Conservation (phyloP, 2,888 invertebrate species). For the Cheilosia vernalis region DNA sequence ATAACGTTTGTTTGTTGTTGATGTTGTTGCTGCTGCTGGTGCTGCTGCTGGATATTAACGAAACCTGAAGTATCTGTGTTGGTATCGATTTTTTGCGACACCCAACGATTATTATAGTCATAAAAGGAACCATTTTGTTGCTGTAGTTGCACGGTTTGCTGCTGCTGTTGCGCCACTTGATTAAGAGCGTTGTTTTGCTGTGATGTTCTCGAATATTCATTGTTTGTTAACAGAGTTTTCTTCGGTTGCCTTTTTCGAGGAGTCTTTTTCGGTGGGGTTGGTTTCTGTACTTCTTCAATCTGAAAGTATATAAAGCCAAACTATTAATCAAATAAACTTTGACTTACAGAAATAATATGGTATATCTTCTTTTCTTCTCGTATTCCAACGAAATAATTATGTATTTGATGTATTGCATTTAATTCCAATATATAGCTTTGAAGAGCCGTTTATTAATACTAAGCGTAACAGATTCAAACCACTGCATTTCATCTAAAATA, state of each 20-base stretch:
- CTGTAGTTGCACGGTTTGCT: slow-evolving; percentile 82
- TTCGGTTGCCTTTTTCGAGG: slow-evolving; percentile 82
- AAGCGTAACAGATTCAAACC: slow-evolving; percentile 74
- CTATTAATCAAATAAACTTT: neutral
- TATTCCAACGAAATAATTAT: slow-evolving; percentile 20
- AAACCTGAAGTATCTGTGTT: slow-evolving; percentile 76
- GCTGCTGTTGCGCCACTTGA: slow-evolving; percentile 77
- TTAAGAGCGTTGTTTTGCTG: slow-evolving; percentile 77
- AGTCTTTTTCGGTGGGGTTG: slow-evolving; percentile 79
- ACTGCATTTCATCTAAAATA: slow-evolving; percentile 46
- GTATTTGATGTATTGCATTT: neutral
- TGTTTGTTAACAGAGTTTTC: slow-evolving; percentile 80
- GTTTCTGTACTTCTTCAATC: slow-evolving; percentile 79
- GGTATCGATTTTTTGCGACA: slow-evolving; percentile 84
- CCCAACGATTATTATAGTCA: slow-evolving; percentile 93
- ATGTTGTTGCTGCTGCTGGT: slow-evolving; percentile 83
- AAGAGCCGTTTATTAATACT: slow-evolving; percentile 36
- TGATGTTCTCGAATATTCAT: slow-evolving; percentile 80
- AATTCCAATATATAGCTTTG: slow-evolving; percentile 7
- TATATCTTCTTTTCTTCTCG: slow-evolving; percentile 66
- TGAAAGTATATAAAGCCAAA: slow-evolving; percentile 74
- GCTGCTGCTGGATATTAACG: slow-evolving; percentile 79
- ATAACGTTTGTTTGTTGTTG: slow-evolving; percentile 87
- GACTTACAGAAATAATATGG: neutral
- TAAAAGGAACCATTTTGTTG: slow-evolving; percentile 86